phyloP scores from a whole-genome alignment of 2,888 invertebrate species.

The Nephrotoma appendiculata region DNA sequence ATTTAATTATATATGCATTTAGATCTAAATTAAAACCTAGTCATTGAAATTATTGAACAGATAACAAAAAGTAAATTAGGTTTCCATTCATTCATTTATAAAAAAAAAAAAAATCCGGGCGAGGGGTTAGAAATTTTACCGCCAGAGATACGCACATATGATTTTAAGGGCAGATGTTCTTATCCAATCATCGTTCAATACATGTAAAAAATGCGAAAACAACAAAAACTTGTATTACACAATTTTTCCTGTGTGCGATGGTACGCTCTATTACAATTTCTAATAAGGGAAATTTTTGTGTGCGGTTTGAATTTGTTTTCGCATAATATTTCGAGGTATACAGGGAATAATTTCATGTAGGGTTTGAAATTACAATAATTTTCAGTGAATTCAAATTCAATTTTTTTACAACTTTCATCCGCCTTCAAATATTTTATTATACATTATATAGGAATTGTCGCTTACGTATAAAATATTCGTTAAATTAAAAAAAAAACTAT shows the following conservation, averaged over 20 bases:
- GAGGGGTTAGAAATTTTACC: background rate
- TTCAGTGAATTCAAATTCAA: no score
- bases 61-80: background rate
- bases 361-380: background rate
- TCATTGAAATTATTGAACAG: background rate
- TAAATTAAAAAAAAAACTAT: no score
- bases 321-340: background rate
- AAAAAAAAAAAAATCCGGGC: background rate
- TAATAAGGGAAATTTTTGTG: background rate
- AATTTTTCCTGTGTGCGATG: background rate
- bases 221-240: background rate
- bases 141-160: background rate
- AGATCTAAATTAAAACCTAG: background rate
- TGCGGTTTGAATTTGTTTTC: background rate
- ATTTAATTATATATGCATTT: background rate
- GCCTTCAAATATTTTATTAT: no score
- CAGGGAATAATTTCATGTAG: background rate
- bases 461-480: no score
- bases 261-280: background rate
- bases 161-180: background rate
- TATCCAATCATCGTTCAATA: background rate
- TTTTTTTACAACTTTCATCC: no score
- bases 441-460: no score
- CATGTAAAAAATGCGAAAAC: background rate
- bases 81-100: background rate